Percentiles rank a stretch among this genome's conserved stretches.
Evolutionary conservation across 1,140 invertebrate genomes (phyloP).

Genomic region (Drosophila malerkotliana): DNA sequence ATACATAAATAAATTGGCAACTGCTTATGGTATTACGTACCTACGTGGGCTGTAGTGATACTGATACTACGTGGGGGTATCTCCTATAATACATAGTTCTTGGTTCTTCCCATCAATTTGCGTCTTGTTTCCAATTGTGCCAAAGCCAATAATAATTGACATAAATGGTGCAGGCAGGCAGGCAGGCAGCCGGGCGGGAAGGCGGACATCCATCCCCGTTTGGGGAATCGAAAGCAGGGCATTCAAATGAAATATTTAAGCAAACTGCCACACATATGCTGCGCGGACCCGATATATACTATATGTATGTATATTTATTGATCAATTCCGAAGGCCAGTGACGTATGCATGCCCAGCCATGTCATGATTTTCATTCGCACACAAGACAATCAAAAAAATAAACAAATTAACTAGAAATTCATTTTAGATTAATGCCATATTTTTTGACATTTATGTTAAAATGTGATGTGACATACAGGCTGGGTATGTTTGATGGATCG

Average conservation of each 20-base stretch:
- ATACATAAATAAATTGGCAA: conserved; percentile 46
- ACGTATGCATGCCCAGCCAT: conserved; percentile 27
- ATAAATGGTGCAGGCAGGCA: conserved; percentile 43
- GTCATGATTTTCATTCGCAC: conserved; percentile 13
- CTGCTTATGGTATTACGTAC: neutral
- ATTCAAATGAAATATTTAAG: conserved; percentile 54
- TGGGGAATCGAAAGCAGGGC: conserved; percentile 29
- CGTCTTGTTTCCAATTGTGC: conserved; percentile 74
- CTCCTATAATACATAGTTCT: conserved; percentile 35
- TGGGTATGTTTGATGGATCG: too few species aligned
- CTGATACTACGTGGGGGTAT: conserved; percentile 22
- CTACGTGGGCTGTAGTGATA: neutral
- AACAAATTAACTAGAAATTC: neutral
- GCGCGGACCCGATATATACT: conserved; percentile 1
- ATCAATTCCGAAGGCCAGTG: conserved; percentile 50
- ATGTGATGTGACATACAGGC: too few species aligned
- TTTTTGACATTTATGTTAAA: neutral
- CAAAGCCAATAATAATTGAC: conserved; percentile 77
- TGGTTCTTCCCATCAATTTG: conserved; percentile 76
- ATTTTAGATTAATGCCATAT: neutral
- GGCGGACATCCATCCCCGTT: neutral
- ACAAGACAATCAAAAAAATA: conserved; percentile 15
- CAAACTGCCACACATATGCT: conserved; percentile 31
- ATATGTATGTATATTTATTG: conserved; percentile 35
- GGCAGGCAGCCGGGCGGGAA: too few species aligned